Evolutionary conservation across 2,797 vertebrate genomes (phyloP).

Genomic region (Gastrophryne carolinensis): DNA sequence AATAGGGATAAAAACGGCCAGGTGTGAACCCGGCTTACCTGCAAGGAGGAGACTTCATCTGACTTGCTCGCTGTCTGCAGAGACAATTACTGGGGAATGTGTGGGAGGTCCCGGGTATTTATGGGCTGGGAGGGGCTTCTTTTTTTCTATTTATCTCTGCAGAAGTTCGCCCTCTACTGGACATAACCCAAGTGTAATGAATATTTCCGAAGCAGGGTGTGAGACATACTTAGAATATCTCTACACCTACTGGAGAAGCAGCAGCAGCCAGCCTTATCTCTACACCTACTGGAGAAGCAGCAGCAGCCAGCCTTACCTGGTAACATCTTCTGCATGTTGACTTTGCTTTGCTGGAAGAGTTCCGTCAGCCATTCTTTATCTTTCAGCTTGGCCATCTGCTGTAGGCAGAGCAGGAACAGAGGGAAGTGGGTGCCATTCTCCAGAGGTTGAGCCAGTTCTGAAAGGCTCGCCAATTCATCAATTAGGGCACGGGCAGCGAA

Average conservation of each 20-base stretch:
- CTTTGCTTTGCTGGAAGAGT: slow-evolving; percentile 94
- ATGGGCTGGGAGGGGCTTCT: no score
- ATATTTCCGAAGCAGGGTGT: no score
- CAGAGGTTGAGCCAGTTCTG: slow-evolving; percentile 92
- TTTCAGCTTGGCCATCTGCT: slow-evolving; percentile 92
- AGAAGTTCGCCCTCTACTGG: no score
- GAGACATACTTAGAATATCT: no score
- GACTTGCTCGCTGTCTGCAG: no score
- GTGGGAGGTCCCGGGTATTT: no score
- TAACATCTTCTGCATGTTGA: slow-evolving; percentile 99
- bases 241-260: background rate
- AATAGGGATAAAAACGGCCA: no score
- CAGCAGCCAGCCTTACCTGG: slow-evolving; percentile 82
- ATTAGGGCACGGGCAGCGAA: slow-evolving; percentile 93
- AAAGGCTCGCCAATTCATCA: slow-evolving; percentile 91
- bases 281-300: background rate
- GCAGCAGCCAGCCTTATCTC: slow-evolving; percentile 55
- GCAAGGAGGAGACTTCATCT: no score
- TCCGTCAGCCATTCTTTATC: slow-evolving; percentile 96
- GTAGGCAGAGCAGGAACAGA: slow-evolving; percentile 96
- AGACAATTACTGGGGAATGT: no score
- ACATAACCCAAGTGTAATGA: no score
- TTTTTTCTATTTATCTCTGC: no score
- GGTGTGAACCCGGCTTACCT: no score
- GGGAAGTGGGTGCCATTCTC: slow-evolving; percentile 98